These are phyloP conservation scores for Pterocles gutturalis DNA, from an alignment of 2,113 vertebrate species.

Conservation along the genomic window DNA sequence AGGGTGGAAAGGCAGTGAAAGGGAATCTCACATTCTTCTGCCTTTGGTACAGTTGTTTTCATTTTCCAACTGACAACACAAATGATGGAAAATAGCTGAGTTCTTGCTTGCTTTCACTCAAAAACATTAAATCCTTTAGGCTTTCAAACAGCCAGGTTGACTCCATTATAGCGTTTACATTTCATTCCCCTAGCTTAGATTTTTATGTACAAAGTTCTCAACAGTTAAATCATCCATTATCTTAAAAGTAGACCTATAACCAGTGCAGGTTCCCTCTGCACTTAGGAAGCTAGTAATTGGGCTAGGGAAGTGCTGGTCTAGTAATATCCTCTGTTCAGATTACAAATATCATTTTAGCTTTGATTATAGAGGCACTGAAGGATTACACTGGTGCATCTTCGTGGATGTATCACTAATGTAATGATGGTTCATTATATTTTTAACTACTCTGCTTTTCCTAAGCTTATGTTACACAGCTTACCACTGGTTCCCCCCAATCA, in stretches of 20 bases:
- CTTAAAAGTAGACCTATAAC: neutral
- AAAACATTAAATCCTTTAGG: neutral
- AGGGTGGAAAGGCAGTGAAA: neutral
- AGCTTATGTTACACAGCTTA: neutral
- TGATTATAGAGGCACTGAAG: neutral
- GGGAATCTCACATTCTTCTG: neutral
- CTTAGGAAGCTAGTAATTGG: neutral
- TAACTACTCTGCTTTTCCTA: neutral
- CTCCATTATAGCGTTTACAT: neutral
- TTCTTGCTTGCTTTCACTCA: neutral
- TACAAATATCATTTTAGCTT: neutral
- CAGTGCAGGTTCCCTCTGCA: neutral
- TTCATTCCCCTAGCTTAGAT: neutral
- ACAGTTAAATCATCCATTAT: neutral
- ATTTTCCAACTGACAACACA: neutral
- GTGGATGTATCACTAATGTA: neutral
- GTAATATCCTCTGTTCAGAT: neutral
- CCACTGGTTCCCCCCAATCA: rapidly evolving
- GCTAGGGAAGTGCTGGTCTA: neutral
- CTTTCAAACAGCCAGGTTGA: neutral
- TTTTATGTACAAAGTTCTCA: neutral
- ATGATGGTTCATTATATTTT: neutral
- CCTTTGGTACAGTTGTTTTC: neutral
- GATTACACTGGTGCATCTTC: neutral
- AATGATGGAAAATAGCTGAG: neutral